These are phyloP conservation scores for Stratiolaelaps scimitus DNA, from an alignment of 1,140 invertebrate species.

Conservation along the genomic window DNA sequence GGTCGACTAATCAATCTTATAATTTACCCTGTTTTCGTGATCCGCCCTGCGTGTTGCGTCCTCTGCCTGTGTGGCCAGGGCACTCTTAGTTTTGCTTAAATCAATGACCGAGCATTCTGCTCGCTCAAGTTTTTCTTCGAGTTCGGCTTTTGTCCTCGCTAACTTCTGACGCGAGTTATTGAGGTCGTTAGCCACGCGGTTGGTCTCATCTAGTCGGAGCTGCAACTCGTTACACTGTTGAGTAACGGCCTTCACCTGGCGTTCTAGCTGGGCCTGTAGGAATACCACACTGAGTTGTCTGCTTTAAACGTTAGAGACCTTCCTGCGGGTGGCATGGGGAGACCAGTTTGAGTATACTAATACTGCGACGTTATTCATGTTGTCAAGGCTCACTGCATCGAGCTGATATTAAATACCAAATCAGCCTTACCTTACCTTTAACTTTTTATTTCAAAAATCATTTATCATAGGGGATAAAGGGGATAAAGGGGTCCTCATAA, in stretches of 20 bases:
- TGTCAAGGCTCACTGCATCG: no score
- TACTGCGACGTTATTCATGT: no score
- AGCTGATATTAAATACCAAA: no score
- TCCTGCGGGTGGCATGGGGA: no score
- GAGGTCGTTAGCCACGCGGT: slow-evolving; percentile 8
- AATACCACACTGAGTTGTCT: no score
- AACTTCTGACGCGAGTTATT: slow-evolving; percentile 9
- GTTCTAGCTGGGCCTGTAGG: slow-evolving; percentile 39
- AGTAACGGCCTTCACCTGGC: slow-evolving; percentile 27
- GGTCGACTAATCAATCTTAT: no score
- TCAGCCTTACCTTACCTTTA: no score
- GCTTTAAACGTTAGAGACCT: no score
- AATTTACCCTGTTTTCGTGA: slow-evolving; percentile 42
- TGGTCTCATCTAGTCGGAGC: slow-evolving; percentile 43
- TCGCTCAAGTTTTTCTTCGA: neutral
- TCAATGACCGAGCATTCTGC: slow-evolving; percentile 41
- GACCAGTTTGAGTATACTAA: no score
- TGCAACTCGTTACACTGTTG: slow-evolving; percentile 38
- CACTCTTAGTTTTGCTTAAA: slow-evolving; percentile 42
- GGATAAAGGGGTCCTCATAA: no score
- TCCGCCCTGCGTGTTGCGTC: slow-evolving; percentile 43
- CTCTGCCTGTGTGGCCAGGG: slow-evolving; percentile 42
- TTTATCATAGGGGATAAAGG: no score
- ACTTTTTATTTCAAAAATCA: no score
- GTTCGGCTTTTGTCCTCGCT: neutral